Evolutionary conservation across 2,888 invertebrate species (phyloP).

Genomic region (Caradrina clavipalpis): DNA sequence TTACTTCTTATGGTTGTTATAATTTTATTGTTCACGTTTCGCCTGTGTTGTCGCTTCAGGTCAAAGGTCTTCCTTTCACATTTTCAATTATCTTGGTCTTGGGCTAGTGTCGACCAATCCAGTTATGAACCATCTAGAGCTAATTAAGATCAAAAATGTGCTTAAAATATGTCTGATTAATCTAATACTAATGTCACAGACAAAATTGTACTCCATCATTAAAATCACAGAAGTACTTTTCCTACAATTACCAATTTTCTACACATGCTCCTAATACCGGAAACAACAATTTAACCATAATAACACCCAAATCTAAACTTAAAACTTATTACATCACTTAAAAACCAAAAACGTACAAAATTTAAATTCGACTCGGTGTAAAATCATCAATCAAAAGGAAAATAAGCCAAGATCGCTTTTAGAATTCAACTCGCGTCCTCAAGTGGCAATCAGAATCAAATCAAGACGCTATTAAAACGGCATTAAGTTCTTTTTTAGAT

Average conservation of each 20-base stretch:
- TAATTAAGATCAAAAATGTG: too few species aligned
- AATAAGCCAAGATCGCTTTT: conserved; percentile 71
- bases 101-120: too few species aligned
- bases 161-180: neutral
- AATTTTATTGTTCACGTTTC: too few species aligned
- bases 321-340: conserved; percentile 35
- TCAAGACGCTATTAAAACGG: conserved; percentile 86
- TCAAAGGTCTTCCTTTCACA: neutral
- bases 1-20: neutral
- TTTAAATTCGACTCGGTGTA: conserved; percentile 69
- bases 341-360: conserved; percentile 65
- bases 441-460: conserved; percentile 85
- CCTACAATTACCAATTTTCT: conserved; percentile 32
- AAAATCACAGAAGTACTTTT: conserved; percentile 19
- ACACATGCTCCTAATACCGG: conserved; percentile 34
- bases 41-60: too few species aligned
- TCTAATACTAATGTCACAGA: conserved; percentile 4
- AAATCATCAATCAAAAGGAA: conserved; percentile 79
- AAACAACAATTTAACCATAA: conserved; percentile 42
- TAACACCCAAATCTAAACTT: conserved; percentile 37
- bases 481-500: conserved; percentile 82
- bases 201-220: conserved; percentile 1
- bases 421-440: conserved; percentile 75
- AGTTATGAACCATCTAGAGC: too few species aligned
- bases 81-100: too few species aligned